A percentile compares a stretch with the other conserved stretches of the same genome.
These are phyloP conservation scores for Exephanes ischioxanthus DNA, from an alignment of 2,888 invertebrate species.

Conservation along the genomic window DNA sequence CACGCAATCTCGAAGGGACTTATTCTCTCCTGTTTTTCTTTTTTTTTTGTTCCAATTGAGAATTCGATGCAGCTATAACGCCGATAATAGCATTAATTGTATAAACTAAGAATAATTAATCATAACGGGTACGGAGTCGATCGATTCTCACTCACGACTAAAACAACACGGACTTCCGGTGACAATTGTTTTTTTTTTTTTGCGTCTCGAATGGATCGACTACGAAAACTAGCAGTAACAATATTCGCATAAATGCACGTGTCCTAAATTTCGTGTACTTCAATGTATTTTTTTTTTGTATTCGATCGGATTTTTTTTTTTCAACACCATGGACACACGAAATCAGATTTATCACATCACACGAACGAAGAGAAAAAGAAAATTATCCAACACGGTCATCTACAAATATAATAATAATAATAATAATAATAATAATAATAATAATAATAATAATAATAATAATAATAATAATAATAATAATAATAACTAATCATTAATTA, in stretches of 20 bases:
- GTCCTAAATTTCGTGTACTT: conserved; percentile 82
- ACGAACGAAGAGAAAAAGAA: conserved; percentile 70
- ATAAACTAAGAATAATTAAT: conserved; percentile 63
- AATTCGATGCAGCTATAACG: conserved; percentile 39
- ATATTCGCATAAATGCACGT: conserved; percentile 83
- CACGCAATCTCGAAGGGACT: conserved; percentile 34
- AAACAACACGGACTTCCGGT: conserved; percentile 23
- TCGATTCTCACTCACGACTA: conserved; percentile 36
- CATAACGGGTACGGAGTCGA: conserved; percentile 59
- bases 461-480: conserved; percentile 70
- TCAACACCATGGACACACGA: conserved; percentile 73
- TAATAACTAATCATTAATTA: conserved; percentile 65
- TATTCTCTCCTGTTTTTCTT: conserved; percentile 13
- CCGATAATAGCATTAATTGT: conserved; percentile 60
- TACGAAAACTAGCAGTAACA: conserved; percentile 69
- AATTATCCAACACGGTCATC: conserved; percentile 74
- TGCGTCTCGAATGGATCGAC: conserved; percentile 64
- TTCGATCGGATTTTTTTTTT: conserved; percentile 43
- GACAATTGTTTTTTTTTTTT: conserved; percentile 37
- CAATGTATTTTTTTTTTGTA: conserved; percentile 78
- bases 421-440: conserved; percentile 64
- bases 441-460: conserved; percentile 66
- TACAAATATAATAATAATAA: conserved; percentile 70
- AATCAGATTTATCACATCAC: conserved; percentile 82
- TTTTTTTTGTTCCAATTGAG: conserved; percentile 53